Evolutionary conservation across 2,797 vertebrate species (phyloP).

Genomic region (Sorex maritimensis): DNA sequence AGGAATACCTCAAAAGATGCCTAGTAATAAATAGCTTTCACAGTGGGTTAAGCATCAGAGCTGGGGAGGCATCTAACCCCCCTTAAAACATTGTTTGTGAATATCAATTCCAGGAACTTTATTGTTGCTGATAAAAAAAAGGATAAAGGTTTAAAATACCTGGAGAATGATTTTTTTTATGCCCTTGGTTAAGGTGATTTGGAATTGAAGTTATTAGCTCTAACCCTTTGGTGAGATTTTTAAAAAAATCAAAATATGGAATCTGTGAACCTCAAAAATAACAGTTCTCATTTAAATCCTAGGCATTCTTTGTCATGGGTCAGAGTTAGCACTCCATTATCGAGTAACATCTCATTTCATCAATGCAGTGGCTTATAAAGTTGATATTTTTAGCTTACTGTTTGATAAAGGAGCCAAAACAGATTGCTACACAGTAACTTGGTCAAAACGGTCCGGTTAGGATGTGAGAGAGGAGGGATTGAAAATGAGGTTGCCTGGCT

Average conservation of each 20-base stretch:
- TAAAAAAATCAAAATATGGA: not conserved
- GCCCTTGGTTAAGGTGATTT: conserved; percentile 25
- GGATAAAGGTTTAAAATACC: conserved; percentile 54
- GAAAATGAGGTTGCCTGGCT: not conserved
- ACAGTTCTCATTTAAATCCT: not conserved
- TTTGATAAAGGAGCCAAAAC: conserved; percentile 15
- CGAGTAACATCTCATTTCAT: not conserved
- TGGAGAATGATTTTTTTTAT: not conserved
- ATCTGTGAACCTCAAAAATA: conserved; percentile 1
- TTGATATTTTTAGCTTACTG: not conserved
- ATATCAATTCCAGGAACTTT: not conserved
- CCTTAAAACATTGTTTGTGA: not conserved
- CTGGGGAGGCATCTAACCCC: not conserved
- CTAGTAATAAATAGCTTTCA: conserved; percentile 59
- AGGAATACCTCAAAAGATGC: conserved; percentile 31
- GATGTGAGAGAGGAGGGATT: not conserved
- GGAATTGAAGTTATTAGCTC: conserved; percentile 25
- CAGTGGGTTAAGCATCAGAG: conserved; percentile 35
- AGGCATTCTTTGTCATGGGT: not conserved
- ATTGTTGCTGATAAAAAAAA: not conserved
- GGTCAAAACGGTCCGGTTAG: not conserved
- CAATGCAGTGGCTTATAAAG: not conserved
- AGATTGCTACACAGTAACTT: not conserved
- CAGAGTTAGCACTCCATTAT: not conserved
- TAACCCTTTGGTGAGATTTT: not conserved